These are phyloP conservation scores for Limnephilus auricula DNA, from an alignment of 2,888 invertebrate species.

Conservation along the genomic window DNA sequence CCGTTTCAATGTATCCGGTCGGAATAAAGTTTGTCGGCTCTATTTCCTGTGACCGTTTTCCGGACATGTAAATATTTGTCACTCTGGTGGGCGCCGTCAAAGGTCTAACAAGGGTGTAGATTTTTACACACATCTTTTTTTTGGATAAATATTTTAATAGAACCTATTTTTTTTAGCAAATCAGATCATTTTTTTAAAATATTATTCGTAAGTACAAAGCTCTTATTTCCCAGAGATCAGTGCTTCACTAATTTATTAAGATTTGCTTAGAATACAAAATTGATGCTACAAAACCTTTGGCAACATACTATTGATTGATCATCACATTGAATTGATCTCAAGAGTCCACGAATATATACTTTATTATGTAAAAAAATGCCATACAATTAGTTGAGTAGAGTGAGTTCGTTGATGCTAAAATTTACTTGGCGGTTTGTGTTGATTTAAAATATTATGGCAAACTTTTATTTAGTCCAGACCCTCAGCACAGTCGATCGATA, in stretches of 20 bases:
- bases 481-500: no score
- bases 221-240: no score
- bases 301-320: no score
- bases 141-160: background rate
- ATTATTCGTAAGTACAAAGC: no score
- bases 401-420: background rate
- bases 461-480: background rate
- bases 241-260: no score
- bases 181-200: no score
- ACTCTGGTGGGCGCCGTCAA: background rate
- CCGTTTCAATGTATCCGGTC: background rate
- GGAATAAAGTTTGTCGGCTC: slow-evolving; percentile 21
- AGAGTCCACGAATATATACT: no score
- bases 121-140: background rate
- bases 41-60: slow-evolving; percentile 31
- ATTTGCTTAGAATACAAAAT: no score
- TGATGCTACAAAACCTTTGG: no score
- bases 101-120: slow-evolving; percentile 15
- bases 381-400: background rate
- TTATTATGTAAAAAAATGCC: background rate
- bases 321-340: no score
- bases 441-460: background rate
- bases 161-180: no score
- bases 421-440: background rate
- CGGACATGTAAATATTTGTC: slow-evolving; percentile 55